phyloP scores from a whole-genome alignment of 2,113 vertebrate species.

The Myiozetetes cayanensis region DNA sequence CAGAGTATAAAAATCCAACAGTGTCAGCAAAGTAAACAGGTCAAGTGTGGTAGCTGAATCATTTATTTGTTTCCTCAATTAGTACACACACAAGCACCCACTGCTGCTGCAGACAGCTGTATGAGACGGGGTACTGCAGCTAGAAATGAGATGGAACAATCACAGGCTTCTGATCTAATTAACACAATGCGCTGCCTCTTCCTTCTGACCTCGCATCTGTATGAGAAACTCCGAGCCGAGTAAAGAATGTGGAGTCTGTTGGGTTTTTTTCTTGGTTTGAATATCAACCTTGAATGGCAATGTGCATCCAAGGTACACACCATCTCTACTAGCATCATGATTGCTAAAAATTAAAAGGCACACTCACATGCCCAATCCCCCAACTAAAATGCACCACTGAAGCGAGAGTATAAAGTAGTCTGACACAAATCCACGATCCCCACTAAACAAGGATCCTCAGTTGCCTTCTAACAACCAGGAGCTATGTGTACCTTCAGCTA shows the following conservation, averaged over 20 bases:
- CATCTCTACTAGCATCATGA: not conserved
- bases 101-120: not conserved
- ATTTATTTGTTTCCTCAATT: not conserved
- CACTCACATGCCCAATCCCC: accelerated
- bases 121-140: not conserved
- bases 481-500: not conserved
- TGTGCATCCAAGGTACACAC: not conserved
- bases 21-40: not conserved
- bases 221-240: not conserved
- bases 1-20: not conserved
- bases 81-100: not conserved
- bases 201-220: not conserved
- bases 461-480: not conserved
- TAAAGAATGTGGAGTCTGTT: not conserved
- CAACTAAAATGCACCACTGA: not conserved
- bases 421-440: not conserved
- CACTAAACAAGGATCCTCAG: not conserved
- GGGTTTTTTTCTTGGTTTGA: not conserved
- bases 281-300: not conserved
- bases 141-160: not conserved
- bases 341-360: not conserved
- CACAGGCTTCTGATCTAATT: not conserved
- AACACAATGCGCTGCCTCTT: not conserved
- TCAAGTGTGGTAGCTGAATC: not conserved
- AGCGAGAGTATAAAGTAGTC: not conserved